A percentile compares a stretch with the other conserved stretches of the same genome.
These are phyloP conservation scores for Columbina picui DNA, from an alignment of 2,113 vertebrate genomes.

Conservation along the genomic window DNA sequence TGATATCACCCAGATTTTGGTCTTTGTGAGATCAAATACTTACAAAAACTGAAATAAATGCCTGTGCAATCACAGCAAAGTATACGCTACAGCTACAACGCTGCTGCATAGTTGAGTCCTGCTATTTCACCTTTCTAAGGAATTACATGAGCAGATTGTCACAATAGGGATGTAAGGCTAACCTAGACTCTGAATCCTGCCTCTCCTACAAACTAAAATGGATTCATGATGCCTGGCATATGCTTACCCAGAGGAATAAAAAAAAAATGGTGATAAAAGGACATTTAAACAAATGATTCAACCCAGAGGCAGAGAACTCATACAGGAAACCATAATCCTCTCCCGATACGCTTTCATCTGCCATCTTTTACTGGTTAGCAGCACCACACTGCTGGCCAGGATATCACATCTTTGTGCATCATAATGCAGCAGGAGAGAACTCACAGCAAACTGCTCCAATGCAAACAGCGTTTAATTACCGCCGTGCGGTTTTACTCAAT, in stretches of 20 bases:
- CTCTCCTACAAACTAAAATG: neutral
- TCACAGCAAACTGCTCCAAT: neutral
- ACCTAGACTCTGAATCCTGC: neutral
- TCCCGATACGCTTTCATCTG: neutral
- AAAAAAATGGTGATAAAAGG: neutral
- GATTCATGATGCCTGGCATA: neutral
- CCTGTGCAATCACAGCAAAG: neutral
- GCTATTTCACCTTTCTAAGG: neutral
- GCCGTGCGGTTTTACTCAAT: neutral
- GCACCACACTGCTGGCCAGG: neutral
- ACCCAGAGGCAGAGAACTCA: neutral
- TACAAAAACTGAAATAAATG: neutral
- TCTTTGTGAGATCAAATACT: neutral
- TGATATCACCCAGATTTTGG: neutral
- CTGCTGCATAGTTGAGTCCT: neutral
- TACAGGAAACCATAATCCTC: neutral
- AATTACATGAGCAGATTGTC: neutral
- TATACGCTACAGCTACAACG: neutral
- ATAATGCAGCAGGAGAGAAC: neutral
- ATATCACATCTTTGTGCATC: neutral
- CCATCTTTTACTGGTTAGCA: neutral
- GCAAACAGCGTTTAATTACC: slow-evolving; percentile 16
- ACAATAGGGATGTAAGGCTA: neutral
- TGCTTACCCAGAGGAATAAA: neutral
- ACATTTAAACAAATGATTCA: neutral